phyloP scores from a whole-genome alignment of 1,140 invertebrate genomes.

The Diorhabda sublineata region DNA sequence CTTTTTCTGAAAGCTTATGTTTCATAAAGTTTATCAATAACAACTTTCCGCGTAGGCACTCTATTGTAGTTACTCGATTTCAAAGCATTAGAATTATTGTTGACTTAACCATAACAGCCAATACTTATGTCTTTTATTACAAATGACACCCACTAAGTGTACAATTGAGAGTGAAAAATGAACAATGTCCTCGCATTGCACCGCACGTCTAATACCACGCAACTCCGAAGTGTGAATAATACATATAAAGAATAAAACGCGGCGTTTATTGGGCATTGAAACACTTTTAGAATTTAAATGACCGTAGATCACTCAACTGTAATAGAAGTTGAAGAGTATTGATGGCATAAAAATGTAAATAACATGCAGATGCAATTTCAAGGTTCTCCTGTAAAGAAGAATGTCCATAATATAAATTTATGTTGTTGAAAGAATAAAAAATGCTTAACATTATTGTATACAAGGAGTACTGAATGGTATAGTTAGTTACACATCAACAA shows the following conservation, averaged over 20 bases:
- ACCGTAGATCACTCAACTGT: background rate
- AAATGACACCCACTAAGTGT: background rate
- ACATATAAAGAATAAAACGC: background rate
- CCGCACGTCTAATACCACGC: background rate
- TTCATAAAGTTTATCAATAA: too few relatives aligned
- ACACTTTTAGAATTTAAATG: conserved; percentile 3
- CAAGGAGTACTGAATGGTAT: too few relatives aligned
- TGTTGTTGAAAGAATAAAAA: too few relatives aligned
- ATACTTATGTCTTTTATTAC: background rate
- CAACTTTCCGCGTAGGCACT: background rate
- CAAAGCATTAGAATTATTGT: background rate
- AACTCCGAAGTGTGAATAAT: conserved; percentile 2
- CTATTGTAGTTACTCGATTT: background rate
- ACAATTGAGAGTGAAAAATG: background rate
- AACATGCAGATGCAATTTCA: background rate
- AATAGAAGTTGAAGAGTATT: background rate
- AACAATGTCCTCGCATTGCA: background rate
- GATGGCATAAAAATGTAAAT: background rate
- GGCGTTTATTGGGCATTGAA: background rate
- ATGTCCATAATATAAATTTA: background rate
- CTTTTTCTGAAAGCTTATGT: too few relatives aligned
- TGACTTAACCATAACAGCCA: background rate
- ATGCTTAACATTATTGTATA: too few relatives aligned
- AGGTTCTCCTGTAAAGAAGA: background rate
- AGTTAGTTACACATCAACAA: too few relatives aligned